Conservation (phyloP, 2,797 vertebrate genomes). For the Lophotriccus pileatus region DNA sequence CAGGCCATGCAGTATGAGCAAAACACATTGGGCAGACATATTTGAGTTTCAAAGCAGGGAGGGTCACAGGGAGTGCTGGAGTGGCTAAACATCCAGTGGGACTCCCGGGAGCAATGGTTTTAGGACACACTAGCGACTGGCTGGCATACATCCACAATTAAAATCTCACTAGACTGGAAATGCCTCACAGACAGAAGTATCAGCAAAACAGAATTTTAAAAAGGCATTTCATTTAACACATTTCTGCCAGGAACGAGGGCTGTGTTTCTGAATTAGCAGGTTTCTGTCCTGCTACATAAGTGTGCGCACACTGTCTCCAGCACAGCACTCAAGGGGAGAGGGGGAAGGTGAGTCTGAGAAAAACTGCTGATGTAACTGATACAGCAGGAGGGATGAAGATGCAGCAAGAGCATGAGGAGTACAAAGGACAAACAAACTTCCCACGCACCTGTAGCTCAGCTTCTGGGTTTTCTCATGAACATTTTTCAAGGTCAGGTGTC, state of each 20-base stretch:
- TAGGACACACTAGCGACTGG: background rate
- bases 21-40: background rate
- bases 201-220: constrained; percentile 52
- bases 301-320: background rate
- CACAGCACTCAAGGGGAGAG: background rate
- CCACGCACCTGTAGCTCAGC: constrained; percentile 83
- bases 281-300: background rate
- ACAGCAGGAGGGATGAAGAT: background rate
- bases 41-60: background rate
- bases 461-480: constrained; percentile 81
- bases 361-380: background rate
- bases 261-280: constrained; percentile 5
- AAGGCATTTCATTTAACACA: constrained; percentile 30
- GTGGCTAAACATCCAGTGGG: background rate
- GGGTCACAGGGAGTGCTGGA: background rate
- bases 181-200: constrained; percentile 64
- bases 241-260: constrained; percentile 3
- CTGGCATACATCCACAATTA: constrained; percentile 59
- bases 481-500: constrained; percentile 84
- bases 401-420: background rate
- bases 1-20: background rate
- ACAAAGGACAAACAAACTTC: background rate
- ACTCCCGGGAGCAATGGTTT: background rate
- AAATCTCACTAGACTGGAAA: constrained; percentile 70
- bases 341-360: background rate